These are phyloP conservation scores for Cryptoleucopteryx plumbea DNA, from an alignment of 2,113 vertebrate genomes.

Conservation along the genomic window DNA sequence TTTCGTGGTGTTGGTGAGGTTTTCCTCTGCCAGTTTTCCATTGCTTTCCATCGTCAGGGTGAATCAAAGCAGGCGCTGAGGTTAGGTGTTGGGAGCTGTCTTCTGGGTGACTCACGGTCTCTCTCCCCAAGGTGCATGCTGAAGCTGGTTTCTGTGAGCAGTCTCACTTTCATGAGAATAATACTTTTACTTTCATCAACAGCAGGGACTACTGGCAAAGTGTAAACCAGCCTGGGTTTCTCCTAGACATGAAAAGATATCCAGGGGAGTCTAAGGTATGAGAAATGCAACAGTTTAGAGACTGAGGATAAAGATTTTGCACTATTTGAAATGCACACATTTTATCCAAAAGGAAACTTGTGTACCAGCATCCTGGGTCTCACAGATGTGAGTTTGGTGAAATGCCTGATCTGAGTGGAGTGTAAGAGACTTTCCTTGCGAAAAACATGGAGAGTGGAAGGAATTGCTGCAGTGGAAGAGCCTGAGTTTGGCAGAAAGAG, in stretches of 20 bases:
- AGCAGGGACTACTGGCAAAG: neutral
- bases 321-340: neutral
- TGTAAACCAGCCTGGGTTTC: neutral
- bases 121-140: neutral
- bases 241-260: neutral
- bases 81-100: neutral
- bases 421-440: neutral
- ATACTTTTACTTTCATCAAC: neutral
- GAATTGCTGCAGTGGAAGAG: neutral
- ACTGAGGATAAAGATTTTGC: neutral
- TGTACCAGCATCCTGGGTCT: neutral
- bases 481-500: neutral
- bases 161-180: neutral
- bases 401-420: rapidly evolving
- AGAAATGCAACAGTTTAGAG: neutral
- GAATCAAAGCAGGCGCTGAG: neutral
- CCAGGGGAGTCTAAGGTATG: neutral
- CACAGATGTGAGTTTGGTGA: neutral
- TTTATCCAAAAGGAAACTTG: neutral
- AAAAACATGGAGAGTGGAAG: neutral
- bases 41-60: neutral
- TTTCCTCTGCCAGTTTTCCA: neutral
- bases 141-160: neutral
- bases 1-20: rapidly evolving
- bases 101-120: neutral